These are phyloP conservation scores for Frankliniella fusca DNA, from an alignment of 2,888 invertebrate species.

Conservation along the genomic window DNA sequence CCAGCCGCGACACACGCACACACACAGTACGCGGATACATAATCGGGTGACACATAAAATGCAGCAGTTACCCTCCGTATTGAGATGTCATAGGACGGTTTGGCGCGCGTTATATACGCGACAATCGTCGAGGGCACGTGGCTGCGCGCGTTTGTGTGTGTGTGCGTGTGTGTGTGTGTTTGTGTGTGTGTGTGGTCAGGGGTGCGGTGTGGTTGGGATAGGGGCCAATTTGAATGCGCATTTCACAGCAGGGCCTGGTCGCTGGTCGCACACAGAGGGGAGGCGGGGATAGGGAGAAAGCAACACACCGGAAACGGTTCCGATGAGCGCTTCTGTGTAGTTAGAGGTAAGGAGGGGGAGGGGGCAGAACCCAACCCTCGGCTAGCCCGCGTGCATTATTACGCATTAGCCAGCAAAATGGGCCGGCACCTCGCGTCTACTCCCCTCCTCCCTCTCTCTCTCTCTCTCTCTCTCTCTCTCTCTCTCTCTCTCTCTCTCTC, in stretches of 20 bases:
- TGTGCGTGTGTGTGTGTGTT: neutral
- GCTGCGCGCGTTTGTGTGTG: neutral
- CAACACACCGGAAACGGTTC: neutral
- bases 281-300: neutral
- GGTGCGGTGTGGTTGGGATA: neutral
- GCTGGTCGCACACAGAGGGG: too few species aligned
- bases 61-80: neutral
- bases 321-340: neutral
- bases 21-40: neutral
- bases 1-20: too few species aligned
- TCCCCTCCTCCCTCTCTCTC: neutral
- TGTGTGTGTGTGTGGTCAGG: neutral
- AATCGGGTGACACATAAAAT: neutral
- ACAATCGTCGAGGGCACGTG: neutral
- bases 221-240: neutral
- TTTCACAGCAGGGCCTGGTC: too few species aligned
- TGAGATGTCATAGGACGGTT: neutral
- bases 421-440: neutral
- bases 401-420: neutral
- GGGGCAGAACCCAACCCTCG: neutral
- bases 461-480: too few species aligned
- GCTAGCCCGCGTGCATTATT: neutral
- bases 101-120: too few species aligned
- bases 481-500: too few species aligned
- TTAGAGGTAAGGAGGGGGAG: neutral